Conservation (phyloP, 2,797 vertebrate genomes). For the Peromyscus melanophrys region DNA sequence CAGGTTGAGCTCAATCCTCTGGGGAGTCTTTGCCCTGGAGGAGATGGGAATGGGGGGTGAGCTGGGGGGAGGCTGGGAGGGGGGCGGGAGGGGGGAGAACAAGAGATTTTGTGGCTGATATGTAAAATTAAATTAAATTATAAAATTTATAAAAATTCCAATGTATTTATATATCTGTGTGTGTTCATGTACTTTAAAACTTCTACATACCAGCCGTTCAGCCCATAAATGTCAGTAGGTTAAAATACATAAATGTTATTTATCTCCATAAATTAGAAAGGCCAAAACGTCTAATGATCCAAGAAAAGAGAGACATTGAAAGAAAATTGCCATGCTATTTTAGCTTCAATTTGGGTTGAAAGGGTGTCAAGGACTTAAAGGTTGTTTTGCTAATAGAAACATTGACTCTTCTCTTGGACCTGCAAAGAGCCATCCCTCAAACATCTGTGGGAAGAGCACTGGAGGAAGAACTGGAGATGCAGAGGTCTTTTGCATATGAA, state of each 20-base stretch:
- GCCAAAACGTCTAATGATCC: not conserved
- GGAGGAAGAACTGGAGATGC: not conserved
- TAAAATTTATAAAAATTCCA: constrained; percentile 26
- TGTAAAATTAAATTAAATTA: no score
- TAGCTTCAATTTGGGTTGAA: not conserved
- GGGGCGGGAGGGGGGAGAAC: no score
- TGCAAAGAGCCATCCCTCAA: not conserved
- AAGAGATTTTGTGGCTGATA: no score
- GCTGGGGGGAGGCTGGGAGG: no score
- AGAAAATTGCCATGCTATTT: not conserved
- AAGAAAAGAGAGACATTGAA: not conserved
- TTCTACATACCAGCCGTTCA: not conserved
- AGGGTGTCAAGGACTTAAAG: not conserved
- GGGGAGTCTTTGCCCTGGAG: no score
- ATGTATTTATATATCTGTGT: not conserved
- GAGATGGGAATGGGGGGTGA: no score
- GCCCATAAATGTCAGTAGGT: not conserved
- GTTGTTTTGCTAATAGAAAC: not conserved
- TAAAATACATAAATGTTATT: not conserved
- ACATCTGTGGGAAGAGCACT: not conserved
- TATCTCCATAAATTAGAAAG: constrained; percentile 31
- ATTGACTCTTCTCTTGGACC: not conserved
- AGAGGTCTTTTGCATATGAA: not conserved
- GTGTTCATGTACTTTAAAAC: not conserved
- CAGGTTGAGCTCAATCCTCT: no score